Conservation (phyloP, 2,113 vertebrate genomes). For the Saguinus midas region DNA sequence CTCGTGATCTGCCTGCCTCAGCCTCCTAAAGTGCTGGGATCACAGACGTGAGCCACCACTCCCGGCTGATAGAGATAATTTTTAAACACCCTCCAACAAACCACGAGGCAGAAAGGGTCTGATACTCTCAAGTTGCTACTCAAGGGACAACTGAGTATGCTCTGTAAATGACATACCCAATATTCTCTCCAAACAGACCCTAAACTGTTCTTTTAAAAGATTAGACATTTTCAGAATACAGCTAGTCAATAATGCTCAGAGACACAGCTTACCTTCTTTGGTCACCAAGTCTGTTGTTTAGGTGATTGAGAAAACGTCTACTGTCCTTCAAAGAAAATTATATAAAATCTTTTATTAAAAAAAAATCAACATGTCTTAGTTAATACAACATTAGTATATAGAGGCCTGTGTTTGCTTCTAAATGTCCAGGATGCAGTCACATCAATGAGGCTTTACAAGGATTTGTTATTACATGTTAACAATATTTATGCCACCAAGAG, state of each 20-base stretch:
- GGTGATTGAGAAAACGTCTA: conserved; percentile 88
- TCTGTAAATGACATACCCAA: not conserved
- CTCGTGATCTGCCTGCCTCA: no score
- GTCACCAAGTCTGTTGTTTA: conserved; percentile 86
- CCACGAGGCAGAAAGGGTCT: not conserved
- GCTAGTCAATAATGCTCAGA: not conserved
- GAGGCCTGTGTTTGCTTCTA: not conserved
- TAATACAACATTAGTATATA: not conserved
- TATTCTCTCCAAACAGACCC: not conserved
- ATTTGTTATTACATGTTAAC: not conserved
- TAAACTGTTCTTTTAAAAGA: not conserved
- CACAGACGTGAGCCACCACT: no score
- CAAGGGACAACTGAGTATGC: not conserved
- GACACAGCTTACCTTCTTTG: conserved; percentile 82
- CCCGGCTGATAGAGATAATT: not conserved
- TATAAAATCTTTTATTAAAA: not conserved
- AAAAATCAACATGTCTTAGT: not conserved
- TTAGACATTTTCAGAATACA: not conserved
- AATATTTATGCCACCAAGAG: not conserved
- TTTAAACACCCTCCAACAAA: not conserved
- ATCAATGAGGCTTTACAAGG: not conserved
- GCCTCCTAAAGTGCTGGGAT: no score
- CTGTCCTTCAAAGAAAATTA: conserved; percentile 86
- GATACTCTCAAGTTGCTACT: not conserved
- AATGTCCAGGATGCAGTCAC: not conserved